A percentile compares a stretch with the other conserved stretches of the same genome.
Evolutionary conservation across 2,888 invertebrate species (phyloP).

Genomic region (Baccha elongata): DNA sequence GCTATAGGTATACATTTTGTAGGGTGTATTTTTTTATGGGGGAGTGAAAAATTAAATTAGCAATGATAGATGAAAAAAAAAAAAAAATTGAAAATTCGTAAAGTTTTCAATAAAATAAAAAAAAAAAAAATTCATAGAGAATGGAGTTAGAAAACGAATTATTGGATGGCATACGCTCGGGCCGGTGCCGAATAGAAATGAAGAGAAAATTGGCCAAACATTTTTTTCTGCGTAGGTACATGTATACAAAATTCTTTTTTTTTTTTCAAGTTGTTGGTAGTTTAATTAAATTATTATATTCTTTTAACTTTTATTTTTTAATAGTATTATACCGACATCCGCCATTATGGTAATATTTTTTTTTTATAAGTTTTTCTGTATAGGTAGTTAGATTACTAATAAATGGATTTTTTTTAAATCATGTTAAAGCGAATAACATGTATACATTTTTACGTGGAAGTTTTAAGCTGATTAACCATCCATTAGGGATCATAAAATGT

Average conservation of each 20-base stretch:
- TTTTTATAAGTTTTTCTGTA: background rate
- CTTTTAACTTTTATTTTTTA: background rate
- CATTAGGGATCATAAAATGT: background rate
- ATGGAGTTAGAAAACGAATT: slow-evolving; percentile 65
- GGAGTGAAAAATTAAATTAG: slow-evolving; percentile 68
- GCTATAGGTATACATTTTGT: slow-evolving; percentile 23
- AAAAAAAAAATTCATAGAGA: slow-evolving; percentile 12
- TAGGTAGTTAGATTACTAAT: background rate
- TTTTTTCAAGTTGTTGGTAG: slow-evolving; percentile 36
- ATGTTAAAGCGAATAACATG: background rate
- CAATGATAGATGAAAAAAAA: slow-evolving; percentile 65
- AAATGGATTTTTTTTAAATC: slow-evolving; percentile 11
- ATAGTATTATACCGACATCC: too few relatives aligned
- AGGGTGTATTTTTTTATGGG: slow-evolving; percentile 1
- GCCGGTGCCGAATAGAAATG: slow-evolving; percentile 5
- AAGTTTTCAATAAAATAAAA: slow-evolving; percentile 62
- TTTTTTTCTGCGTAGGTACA: background rate
- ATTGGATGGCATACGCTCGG: slow-evolving; percentile 56
- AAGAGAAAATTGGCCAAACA: slow-evolving; percentile 22
- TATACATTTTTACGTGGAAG: background rate
- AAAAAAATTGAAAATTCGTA: slow-evolving; percentile 61
- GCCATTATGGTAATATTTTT: background rate
- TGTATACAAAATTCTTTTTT: background rate
- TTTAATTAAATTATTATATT: slow-evolving; percentile 63
- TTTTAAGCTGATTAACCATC: slow-evolving; percentile 8